Evolutionary conservation across 2,888 invertebrate genomes (phyloP).

Genomic region (Octodonta nipae): DNA sequence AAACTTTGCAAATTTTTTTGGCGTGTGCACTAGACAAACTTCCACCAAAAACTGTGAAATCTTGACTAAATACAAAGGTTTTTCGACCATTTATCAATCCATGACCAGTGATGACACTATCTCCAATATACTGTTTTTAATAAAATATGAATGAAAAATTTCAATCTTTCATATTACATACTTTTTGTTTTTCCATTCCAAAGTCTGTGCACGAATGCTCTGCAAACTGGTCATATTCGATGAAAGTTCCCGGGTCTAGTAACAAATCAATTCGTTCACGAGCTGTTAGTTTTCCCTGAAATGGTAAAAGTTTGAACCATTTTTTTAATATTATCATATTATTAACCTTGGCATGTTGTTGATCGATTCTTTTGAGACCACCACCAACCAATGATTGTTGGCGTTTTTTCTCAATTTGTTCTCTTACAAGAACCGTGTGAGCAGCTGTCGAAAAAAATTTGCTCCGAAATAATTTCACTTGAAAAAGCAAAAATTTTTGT

Average conservation of each 20-base stretch:
- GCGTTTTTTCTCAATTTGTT: no score
- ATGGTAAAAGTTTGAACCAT: no score
- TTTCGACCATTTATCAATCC: slow-evolving; percentile 47
- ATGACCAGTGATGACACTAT: slow-evolving; percentile 53
- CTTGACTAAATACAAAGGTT: slow-evolving; percentile 52
- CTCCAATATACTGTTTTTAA: slow-evolving; percentile 47
- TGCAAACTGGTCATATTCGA: slow-evolving; percentile 51
- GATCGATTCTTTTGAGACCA: slow-evolving; percentile 43
- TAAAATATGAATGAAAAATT: background rate
- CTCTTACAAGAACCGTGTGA: no score
- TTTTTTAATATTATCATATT: background rate
- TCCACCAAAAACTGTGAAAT: slow-evolving; percentile 57
- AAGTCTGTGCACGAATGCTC: slow-evolving; percentile 54
- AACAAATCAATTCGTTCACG: slow-evolving; percentile 46
- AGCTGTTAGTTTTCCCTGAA: slow-evolving; percentile 51
- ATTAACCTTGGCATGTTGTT: slow-evolving; percentile 45
- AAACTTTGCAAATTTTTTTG: slow-evolving; percentile 50
- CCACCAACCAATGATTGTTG: slow-evolving; percentile 45
- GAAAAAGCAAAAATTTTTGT: no score
- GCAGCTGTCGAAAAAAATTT: no score
- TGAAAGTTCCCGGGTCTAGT: slow-evolving; percentile 44
- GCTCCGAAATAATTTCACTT: no score
- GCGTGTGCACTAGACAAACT: slow-evolving; percentile 51
- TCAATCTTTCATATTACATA: no score
- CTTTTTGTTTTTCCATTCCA: slow-evolving; percentile 50